These are phyloP conservation scores for Anorthoa munda DNA, from an alignment of 2,888 invertebrate species.

Conservation along the genomic window DNA sequence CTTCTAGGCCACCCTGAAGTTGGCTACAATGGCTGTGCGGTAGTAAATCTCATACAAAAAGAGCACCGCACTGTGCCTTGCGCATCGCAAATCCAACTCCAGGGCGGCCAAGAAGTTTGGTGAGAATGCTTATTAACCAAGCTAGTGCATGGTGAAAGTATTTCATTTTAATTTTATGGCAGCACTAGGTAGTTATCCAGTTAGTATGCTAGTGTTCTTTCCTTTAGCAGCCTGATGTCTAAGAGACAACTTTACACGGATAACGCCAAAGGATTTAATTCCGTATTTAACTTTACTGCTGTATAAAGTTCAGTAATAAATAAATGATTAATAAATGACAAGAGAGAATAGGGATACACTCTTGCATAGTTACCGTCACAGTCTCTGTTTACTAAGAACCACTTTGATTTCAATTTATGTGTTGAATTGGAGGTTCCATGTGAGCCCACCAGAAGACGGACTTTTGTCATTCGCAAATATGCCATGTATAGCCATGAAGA, in stretches of 20 bases:
- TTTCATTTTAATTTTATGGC: neutral
- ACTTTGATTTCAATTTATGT: neutral
- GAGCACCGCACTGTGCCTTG: no score
- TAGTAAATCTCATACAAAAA: no score
- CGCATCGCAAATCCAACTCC: no score
- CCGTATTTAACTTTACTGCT: neutral
- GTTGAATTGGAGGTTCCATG: neutral
- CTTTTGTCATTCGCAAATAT: neutral
- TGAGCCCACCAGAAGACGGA: neutral
- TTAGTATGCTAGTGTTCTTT: neutral
- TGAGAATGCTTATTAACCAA: no score
- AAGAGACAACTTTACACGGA: neutral
- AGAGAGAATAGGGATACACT: neutral
- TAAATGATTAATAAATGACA: neutral
- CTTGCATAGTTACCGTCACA: no score
- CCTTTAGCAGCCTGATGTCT: neutral
- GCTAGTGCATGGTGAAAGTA: no score
- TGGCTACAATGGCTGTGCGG: no score
- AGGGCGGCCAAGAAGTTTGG: no score
- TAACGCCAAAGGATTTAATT: neutral
- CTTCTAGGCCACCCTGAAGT: no score
- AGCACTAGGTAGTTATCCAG: neutral
- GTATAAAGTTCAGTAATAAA: neutral
- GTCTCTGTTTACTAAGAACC: neutral
- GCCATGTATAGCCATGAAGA: neutral